A percentile compares a stretch with the other conserved stretches of the same genome.
phyloP scores from a whole-genome alignment of 2,113 vertebrate genomes.

The Pelobates fuscus region DNA sequence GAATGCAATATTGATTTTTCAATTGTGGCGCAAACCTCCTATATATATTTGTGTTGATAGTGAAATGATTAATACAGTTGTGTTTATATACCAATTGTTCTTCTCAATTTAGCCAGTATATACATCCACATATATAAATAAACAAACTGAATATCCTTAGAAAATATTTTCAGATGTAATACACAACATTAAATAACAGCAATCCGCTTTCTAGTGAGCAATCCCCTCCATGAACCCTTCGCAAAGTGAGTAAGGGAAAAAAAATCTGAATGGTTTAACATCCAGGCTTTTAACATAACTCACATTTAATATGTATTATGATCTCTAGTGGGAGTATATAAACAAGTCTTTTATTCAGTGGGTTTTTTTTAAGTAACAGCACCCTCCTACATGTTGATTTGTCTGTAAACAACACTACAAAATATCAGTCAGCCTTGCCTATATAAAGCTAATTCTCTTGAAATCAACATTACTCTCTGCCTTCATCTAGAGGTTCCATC shows the following conservation, averaged over 20 bases:
- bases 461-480: not conserved
- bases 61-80: no score
- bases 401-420: slow-evolving; percentile 2
- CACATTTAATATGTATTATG: slow-evolving; percentile 27
- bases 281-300: slow-evolving; percentile 11
- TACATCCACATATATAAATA: no score
- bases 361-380: not conserved
- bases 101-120: no score
- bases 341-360: slow-evolving; percentile 6
- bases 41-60: no score
- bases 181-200: no score
- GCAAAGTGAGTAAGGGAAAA: not conserved
- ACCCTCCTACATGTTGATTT: slow-evolving; percentile 24
- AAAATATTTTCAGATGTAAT: no score
- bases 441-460: slow-evolving; percentile 21
- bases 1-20: no score
- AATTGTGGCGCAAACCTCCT: no score
- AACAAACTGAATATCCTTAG: no score
- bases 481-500: not conserved
- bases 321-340: not conserved
- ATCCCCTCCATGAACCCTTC: not conserved
- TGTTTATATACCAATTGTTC: no score
- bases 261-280: not conserved
- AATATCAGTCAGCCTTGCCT: not conserved
- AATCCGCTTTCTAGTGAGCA: not conserved